Evolutionary conservation across 2,797 vertebrate genomes (phyloP).

Genomic region (Semaprochilodus insignis): DNA sequence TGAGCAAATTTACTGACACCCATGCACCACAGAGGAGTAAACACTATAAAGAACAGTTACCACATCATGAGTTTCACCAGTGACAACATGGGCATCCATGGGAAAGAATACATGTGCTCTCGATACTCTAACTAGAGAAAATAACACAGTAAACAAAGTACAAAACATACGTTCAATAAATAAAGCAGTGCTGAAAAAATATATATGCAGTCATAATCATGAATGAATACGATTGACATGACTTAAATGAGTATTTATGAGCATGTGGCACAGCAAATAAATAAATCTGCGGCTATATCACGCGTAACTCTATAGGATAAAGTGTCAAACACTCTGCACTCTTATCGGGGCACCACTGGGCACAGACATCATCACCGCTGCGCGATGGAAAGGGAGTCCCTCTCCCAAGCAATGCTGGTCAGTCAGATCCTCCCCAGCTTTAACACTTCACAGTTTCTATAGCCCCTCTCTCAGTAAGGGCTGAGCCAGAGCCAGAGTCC

Average conservation of each 20-base stretch:
- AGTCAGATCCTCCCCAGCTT: slow-evolving; percentile 69
- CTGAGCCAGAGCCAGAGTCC: slow-evolving; percentile 26
- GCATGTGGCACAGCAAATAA: slow-evolving; percentile 24
- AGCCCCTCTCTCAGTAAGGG: slow-evolving; percentile 45
- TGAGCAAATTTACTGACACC: slow-evolving; percentile 72
- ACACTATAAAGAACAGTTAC: slow-evolving; percentile 61
- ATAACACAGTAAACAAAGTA: slow-evolving; percentile 54
- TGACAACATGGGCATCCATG: slow-evolving; percentile 66
- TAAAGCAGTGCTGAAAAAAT: slow-evolving; percentile 61
- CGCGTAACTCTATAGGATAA: neutral
- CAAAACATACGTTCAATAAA: slow-evolving; percentile 75
- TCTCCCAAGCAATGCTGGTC: slow-evolving; percentile 67
- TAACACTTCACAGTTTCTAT: slow-evolving; percentile 72
- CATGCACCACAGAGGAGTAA: slow-evolving; percentile 72
- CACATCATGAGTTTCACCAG: slow-evolving; percentile 78
- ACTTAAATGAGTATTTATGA: neutral
- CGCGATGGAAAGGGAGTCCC: slow-evolving; percentile 65
- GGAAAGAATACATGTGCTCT: slow-evolving; percentile 32
- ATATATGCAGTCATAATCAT: slow-evolving; percentile 12
- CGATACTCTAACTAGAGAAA: slow-evolving; percentile 41
- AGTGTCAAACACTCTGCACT: slow-evolving; percentile 28
- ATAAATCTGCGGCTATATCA: slow-evolving; percentile 8
- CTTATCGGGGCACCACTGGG: slow-evolving; percentile 35
- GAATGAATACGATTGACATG: neutral
- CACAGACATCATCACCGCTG: slow-evolving; percentile 62